A percentile compares a stretch with the other conserved stretches of the same genome.
phyloP scores from a whole-genome alignment of 2,888 invertebrate species.

The Lasius fuliginosus region DNA sequence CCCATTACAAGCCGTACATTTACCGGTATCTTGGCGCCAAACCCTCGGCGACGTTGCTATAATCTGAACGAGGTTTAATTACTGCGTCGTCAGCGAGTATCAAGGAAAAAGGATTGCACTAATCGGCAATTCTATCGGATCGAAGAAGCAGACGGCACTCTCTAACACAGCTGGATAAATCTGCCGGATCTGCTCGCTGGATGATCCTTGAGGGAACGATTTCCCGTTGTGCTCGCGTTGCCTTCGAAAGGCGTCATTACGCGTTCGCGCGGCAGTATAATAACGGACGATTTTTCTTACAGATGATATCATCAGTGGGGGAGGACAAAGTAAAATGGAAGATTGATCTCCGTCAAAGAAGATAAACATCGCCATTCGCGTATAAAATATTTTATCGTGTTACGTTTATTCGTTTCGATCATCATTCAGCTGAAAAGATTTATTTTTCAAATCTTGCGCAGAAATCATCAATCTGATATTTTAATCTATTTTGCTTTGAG shows the following conservation, averaged over 20 bases:
- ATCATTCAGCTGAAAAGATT: neutral
- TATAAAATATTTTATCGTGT: slow-evolving; percentile 2
- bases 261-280: slow-evolving; percentile 34
- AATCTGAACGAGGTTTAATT: slow-evolving; percentile 65
- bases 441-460: neutral
- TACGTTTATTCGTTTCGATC: neutral
- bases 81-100: slow-evolving; percentile 65
- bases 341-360: slow-evolving; percentile 45
- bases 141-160: neutral
- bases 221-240: slow-evolving; percentile 32
- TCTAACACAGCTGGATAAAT: slow-evolving; percentile 53
- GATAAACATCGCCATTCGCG: slow-evolving; percentile 6
- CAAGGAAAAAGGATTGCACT: slow-evolving; percentile 55
- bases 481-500: slow-evolving; percentile 20
- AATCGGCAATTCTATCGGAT: slow-evolving; percentile 65
- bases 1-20: slow-evolving; percentile 47
- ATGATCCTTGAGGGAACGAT: slow-evolving; percentile 60
- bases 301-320: neutral
- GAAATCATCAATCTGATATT: slow-evolving; percentile 15
- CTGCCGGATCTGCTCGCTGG: slow-evolving; percentile 1
- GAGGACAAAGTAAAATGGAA: slow-evolving; percentile 16
- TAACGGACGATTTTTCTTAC: slow-evolving; percentile 6
- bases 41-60: slow-evolving; percentile 27
- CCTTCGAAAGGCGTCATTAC: slow-evolving; percentile 57
- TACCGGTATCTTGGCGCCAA: slow-evolving; percentile 3